Percentiles rank a stretch among this genome's conserved stretches.
Conservation (phyloP, 2,888 invertebrate genomes). For the Zonitis immaculata region DNA sequence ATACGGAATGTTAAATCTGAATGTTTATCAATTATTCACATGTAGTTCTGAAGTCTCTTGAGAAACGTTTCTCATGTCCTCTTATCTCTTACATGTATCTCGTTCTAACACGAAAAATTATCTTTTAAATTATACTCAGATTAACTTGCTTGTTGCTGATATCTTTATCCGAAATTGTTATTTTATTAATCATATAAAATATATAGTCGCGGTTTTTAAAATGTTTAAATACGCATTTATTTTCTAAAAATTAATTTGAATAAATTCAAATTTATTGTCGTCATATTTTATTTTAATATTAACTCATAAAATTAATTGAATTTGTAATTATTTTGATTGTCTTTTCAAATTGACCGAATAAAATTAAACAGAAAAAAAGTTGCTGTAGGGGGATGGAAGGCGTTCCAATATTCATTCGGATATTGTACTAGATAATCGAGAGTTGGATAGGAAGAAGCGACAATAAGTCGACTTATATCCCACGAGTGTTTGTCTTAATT, state of each 20-base stretch:
- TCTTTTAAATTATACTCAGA: constrained; percentile 12
- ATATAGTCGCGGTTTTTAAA: neutral
- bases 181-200: neutral
- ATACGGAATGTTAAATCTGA: constrained; percentile 44
- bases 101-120: constrained; percentile 32
- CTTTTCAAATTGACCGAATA: neutral
- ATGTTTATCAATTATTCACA: constrained; percentile 46
- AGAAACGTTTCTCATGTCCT: constrained; percentile 37
- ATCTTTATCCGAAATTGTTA: neutral
- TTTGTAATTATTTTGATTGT: neutral
- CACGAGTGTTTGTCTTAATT: constrained; percentile 51
- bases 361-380: no score
- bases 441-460: constrained; percentile 17
- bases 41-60: constrained; percentile 35
- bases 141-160: neutral
- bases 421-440: constrained; percentile 21
- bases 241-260: no score
- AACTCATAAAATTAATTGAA: neutral
- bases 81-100: constrained; percentile 37
- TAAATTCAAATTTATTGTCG: no score
- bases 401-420: neutral
- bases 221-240: no score
- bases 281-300: neutral
- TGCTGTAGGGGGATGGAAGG: no score
- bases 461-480: constrained; percentile 36